Base-by-base conservation (phyloP, 2,797 vertebrate genomes). In the Miichthys miiuy region DNA sequence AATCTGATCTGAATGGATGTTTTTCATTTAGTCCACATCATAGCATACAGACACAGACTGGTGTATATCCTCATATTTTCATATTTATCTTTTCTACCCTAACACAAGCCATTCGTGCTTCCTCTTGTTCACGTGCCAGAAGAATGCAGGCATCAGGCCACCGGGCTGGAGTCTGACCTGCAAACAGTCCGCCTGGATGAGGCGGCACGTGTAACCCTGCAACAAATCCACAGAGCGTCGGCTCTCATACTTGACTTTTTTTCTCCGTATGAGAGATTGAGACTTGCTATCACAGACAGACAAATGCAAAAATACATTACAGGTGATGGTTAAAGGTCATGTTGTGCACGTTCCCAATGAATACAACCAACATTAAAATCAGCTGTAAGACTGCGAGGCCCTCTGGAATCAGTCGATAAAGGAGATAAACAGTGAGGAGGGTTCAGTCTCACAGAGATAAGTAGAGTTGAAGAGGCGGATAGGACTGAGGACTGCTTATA, bases 91-190 rank as follows among this genome's bases (percentile, higher is more conserved):
- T 56, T 63, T 74, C 13, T 23, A 6, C 27, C 20, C 27, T 27
- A n/a, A n/a, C 38, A 5, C 2, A 23, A 14, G 41, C 38, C 23
- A 9, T 2, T 61, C 16, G 50, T 10, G 17, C n/a, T 61, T 55
- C 11, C 18, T 18, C 20, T 58, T 0, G 5, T 38, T 63, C 11
- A 30, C 16, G 3, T 64, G 38, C 41, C 14, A 52, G 14, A 61
- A 41, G 70, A 63, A 14, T 68, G 4, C 13, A 64, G 60, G 27
- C 52, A 74, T 68, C 57, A 27, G 68, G 68, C 57, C 51, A 34
- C 0, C 68, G 34, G 62, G 60, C 57, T 42, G 75, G 67, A 81
- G 5, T 79, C 57, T 72, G 70, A 82, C 71, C 80, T 50, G 68
- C 5, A 46, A 72, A 71, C 62, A 41, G 8, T 67, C 51, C 17